Evolutionary conservation across 2,797 vertebrate species (phyloP).

Genomic region (Argya squamiceps): DNA sequence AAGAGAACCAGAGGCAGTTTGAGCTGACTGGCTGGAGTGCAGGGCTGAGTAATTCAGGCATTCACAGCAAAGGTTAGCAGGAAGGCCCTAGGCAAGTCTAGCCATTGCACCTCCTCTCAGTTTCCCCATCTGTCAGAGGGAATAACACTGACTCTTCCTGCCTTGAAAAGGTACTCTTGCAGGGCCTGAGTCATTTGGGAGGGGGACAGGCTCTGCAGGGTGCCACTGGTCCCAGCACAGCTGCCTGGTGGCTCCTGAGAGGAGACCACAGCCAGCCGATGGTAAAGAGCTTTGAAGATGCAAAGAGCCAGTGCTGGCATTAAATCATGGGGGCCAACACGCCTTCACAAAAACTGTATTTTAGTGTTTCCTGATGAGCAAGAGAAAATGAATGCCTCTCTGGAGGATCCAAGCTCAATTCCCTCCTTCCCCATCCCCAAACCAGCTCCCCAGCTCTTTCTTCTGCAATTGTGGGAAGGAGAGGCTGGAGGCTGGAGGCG

Average conservation of each 20-base stretch:
- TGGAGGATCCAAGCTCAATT: background rate
- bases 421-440: background rate
- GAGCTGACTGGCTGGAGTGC: background rate
- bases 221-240: background rate
- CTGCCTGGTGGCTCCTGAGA: background rate
- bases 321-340: background rate
- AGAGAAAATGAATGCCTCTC: background rate
- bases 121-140: background rate
- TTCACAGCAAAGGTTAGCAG: background rate
- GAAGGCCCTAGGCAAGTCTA: background rate
- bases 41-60: background rate
- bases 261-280: accelerated
- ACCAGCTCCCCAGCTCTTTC: background rate
- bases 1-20: background rate
- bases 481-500: background rate
- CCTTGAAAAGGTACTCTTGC: background rate
- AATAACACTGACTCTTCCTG: background rate
- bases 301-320: background rate
- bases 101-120: background rate
- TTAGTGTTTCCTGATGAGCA: background rate
- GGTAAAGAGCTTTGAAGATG: background rate
- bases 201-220: background rate
- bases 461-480: background rate
- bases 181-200: background rate
- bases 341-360: background rate